These are phyloP conservation scores for Rotaria magnacalcarata DNA, from an alignment of 2,888 invertebrate species.

Conservation along the genomic window DNA sequence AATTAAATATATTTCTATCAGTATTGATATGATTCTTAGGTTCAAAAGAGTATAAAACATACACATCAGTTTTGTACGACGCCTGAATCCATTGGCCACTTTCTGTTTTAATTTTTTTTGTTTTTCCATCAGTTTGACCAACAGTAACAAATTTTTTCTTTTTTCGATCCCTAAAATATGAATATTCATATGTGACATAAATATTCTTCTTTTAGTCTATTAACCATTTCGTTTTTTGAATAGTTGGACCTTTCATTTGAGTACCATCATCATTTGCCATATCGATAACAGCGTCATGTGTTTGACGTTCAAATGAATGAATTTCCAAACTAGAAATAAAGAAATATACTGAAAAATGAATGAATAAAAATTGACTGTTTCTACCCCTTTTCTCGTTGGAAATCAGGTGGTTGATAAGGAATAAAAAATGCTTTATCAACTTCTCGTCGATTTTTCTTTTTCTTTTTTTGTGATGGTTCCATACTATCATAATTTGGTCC, in stretches of 20 bases:
- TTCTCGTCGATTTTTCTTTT: conserved; percentile 48
- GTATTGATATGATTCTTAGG: too few species aligned
- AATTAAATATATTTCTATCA: too few species aligned
- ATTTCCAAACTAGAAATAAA: conserved; percentile 38
- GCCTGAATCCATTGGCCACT: conserved; percentile 90
- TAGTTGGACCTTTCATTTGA: conserved; percentile 64
- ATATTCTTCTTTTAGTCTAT: conserved; percentile 28
- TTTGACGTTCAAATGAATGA: conserved; percentile 70
- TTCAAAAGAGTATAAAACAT: conserved; percentile 51
- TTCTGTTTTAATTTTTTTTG: conserved; percentile 83
- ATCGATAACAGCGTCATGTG: conserved; percentile 74
- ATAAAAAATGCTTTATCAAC: conserved; percentile 77
- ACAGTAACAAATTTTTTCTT: conserved; percentile 81
- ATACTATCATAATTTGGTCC: background rate
- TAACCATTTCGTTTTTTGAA: conserved; percentile 64
- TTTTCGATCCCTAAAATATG: conserved; percentile 75
- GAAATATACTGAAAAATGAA: too few species aligned
- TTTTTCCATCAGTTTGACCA: conserved; percentile 57
- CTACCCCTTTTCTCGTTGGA: conserved; percentile 64
- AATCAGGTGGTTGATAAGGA: conserved; percentile 77
- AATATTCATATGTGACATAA: background rate
- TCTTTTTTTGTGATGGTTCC: conserved; percentile 48
- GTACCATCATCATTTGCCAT: conserved; percentile 75
- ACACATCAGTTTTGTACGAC: conserved; percentile 79
- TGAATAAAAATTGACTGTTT: too few species aligned